Evolutionary conservation across 2,797 vertebrate genomes (phyloP).

Genomic region (Bryconaethiops microstoma): DNA sequence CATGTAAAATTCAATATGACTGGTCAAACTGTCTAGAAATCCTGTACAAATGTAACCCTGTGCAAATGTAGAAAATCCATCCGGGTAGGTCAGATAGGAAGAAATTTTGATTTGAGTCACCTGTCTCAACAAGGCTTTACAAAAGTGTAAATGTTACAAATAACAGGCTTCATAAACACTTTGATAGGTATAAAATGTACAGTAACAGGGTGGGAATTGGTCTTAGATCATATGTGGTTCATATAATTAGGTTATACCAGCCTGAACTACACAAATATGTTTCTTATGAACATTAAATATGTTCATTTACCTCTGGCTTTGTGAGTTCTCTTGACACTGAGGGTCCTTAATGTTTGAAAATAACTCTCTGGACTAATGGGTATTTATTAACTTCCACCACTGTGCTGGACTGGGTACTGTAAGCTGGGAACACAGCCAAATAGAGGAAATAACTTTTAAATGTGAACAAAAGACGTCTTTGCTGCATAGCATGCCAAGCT

Average conservation of each 20-base stretch:
- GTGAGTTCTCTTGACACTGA: constrained; percentile 6
- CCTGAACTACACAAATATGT: not conserved
- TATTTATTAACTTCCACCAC: not conserved
- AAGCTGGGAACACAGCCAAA: constrained; percentile 62
- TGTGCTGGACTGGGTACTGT: not conserved
- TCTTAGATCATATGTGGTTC: not conserved
- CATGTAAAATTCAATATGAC: too few species aligned
- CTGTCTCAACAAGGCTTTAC: not conserved
- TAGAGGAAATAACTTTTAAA: constrained; percentile 58
- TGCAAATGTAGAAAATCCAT: too few species aligned
- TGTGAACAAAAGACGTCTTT: constrained; percentile 42
- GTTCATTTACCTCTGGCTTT: not conserved
- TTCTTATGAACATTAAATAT: not conserved
- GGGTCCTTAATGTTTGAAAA: not conserved
- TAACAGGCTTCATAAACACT: too few species aligned
- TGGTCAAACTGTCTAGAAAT: too few species aligned
- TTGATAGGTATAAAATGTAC: not conserved
- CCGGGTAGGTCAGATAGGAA: too few species aligned
- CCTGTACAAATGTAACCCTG: too few species aligned
- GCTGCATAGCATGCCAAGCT: constrained; percentile 19
- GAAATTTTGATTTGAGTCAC: not conserved
- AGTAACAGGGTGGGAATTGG: not conserved
- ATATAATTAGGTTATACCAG: not conserved
- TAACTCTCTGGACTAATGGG: constrained; percentile 7
- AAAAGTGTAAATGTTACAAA: too few species aligned